Evolutionary conservation across 2,888 invertebrate species (phyloP), one percentile per base, ranked within the genome.

Genomic region (Nomada goodeniana): DNA sequence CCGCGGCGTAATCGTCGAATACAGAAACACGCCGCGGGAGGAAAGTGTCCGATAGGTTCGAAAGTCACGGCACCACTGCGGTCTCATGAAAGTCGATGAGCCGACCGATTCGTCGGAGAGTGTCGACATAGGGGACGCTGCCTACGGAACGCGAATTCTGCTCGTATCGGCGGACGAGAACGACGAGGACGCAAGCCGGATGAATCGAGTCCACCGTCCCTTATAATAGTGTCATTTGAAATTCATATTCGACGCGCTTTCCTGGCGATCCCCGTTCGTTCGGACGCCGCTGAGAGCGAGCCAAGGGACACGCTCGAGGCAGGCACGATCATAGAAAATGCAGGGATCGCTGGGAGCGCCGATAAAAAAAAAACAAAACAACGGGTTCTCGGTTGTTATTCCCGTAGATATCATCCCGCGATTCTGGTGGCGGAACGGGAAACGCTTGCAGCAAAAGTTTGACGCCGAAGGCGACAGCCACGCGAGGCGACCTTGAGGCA

Each of bases 81-180:
- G 72, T 64, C 86, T 86, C 84, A 82, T 86, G 84, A 88, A 84
- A 88, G 86, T 87, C 85, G 87, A 87, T 87, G 87, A 87, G 83
- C 83, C 79, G 76, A 63, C 76, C 83, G 80, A 85, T 85, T 87
- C 86, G 80, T 80, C 78, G 68, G 80, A 70, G 68, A 67, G 80
- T 82, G 82, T 82, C 75, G 80, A 80, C 87, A 29, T 50, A 73
- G 63, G 76, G 61, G 71, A 72, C 69, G 81, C 78, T 73, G 67
- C 75, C 75, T 74, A 64, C 59, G 80, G 61, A 50, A n/a, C 69
- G 63, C 60, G 64, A 80, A 77, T 80, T 82, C 86, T 73, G 86
- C 53, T 77, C 71, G 26, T 47, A 47, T 47, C 47, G 15, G 13
- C 47, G 47, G 15, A 15, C 15, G 11, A 52, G 44, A 55, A 65